Percentiles rank a stretch among this genome's conserved stretches.
These are phyloP conservation scores for Urechis unicinctus DNA, from an alignment of 2,888 invertebrate species.

Conservation along the genomic window DNA sequence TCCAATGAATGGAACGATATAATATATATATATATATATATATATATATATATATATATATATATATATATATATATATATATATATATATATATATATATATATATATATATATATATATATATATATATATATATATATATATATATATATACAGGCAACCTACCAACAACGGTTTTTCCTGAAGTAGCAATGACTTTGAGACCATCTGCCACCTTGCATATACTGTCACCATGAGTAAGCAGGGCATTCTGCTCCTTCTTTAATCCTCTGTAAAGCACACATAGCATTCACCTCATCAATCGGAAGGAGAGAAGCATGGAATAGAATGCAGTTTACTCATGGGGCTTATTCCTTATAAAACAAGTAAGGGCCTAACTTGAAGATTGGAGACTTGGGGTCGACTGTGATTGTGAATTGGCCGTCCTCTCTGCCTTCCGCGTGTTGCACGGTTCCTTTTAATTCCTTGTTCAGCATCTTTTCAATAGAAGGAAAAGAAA, in stretches of 20 bases:
- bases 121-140: constrained; percentile 9
- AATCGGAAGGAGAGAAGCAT: not conserved
- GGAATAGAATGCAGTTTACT: no score
- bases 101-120: constrained; percentile 11
- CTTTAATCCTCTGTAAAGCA: constrained; percentile 67
- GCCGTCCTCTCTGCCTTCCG: constrained; percentile 70
- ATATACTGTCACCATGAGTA: constrained; percentile 96
- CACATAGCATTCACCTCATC: not conserved
- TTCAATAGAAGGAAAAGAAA: not conserved
- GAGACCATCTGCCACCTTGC: constrained; percentile 82
- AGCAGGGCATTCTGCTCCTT: constrained; percentile 83
- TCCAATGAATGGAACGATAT: not conserved
- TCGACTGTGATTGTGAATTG: constrained; percentile 85
- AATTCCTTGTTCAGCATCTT: constrained; percentile 96
- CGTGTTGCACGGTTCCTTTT: constrained; percentile 82
- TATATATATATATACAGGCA: not conserved
- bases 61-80: constrained; percentile 10
- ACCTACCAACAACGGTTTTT: constrained; percentile 47
- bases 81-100: constrained; percentile 1
- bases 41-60: constrained; percentile 10
- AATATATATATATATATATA: constrained; percentile 9
- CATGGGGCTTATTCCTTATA: no score
- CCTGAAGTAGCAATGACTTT: constrained; percentile 68
- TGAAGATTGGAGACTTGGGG: constrained; percentile 81
- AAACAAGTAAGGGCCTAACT: no score